A percentile compares a stretch with the other conserved stretches of the same genome.
Evolutionary conservation across 2,797 vertebrate genomes (phyloP).

Genomic region (Acanthornis magna): DNA sequence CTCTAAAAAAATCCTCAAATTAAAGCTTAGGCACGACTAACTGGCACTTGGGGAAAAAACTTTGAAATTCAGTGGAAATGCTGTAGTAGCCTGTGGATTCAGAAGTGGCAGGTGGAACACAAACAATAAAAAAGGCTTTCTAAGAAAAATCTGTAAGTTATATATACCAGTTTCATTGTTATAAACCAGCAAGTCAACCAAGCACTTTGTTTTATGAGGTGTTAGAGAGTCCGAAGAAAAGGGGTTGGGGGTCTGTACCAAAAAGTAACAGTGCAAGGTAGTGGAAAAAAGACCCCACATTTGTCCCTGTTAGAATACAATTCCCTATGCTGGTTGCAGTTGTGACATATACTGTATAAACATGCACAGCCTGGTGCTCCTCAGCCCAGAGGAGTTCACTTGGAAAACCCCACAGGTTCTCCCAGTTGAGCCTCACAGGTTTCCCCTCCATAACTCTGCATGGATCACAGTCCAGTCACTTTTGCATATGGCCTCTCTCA

Average conservation of each 20-base stretch:
- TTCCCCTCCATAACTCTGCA: background rate
- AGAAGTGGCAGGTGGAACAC: background rate
- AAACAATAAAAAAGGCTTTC: background rate
- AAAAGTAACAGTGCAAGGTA: background rate
- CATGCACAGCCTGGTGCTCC: background rate
- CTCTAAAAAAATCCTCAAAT: background rate
- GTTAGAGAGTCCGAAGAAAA: background rate
- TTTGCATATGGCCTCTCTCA: background rate
- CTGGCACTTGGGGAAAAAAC: background rate
- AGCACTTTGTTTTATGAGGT: conserved; percentile 3
- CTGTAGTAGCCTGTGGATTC: background rate
- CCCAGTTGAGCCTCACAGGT: background rate
- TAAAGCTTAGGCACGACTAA: background rate
- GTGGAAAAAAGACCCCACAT: rapidly evolving
- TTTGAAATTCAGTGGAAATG: background rate
- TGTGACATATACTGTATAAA: background rate
- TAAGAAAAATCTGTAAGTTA: background rate
- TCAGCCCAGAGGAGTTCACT: background rate
- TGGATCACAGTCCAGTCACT: background rate
- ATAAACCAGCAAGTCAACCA: background rate
- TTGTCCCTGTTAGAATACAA: background rate
- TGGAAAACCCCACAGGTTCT: background rate
- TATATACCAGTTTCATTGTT: background rate
- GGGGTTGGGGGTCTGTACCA: background rate
- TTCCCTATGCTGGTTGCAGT: background rate